Conservation (phyloP, 2,888 invertebrate genomes). For the Apotomis betuletana region DNA sequence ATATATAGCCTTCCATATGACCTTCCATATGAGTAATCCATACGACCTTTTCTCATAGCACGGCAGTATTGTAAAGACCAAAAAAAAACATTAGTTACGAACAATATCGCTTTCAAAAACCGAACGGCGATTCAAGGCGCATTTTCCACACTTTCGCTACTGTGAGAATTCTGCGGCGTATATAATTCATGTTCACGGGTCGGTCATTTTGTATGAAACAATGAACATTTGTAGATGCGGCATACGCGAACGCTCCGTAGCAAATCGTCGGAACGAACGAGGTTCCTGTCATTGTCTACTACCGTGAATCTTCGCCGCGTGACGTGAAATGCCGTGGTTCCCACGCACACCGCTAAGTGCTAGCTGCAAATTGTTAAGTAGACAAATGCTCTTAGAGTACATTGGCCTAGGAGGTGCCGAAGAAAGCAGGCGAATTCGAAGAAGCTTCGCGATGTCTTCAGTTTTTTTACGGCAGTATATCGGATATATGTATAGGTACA, state of each 20-base stretch:
- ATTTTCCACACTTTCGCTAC: slow-evolving; percentile 43
- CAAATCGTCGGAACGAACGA: slow-evolving; percentile 67
- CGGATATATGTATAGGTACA: too few relatives aligned
- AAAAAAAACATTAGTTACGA: neutral
- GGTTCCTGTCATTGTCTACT: slow-evolving; percentile 76
- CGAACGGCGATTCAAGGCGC: slow-evolving; percentile 42
- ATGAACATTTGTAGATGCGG: slow-evolving; percentile 54
- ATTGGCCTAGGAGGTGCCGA: too few relatives aligned
- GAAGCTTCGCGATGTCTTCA: too few relatives aligned
- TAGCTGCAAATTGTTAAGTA: slow-evolving; percentile 46
- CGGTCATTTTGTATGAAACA: slow-evolving; percentile 57
- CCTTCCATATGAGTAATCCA: too few relatives aligned
- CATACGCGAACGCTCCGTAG: slow-evolving; percentile 57
- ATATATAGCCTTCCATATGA: too few relatives aligned
- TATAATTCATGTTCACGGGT: slow-evolving; percentile 45
- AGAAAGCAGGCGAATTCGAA: too few relatives aligned
- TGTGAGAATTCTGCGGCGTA: slow-evolving; percentile 36
- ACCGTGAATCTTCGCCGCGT: slow-evolving; percentile 59
- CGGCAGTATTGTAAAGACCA: too few relatives aligned
- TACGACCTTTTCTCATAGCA: too few relatives aligned
- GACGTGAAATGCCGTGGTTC: slow-evolving; percentile 56
- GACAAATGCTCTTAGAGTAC: neutral
- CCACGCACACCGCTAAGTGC: slow-evolving; percentile 52
- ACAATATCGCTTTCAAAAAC: slow-evolving; percentile 17
- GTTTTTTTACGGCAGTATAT: too few relatives aligned